Evolutionary conservation across 2,888 invertebrate genomes (phyloP), one percentile per base, ranked within the genome.

Genomic region (Idaea dimidiata): DNA sequence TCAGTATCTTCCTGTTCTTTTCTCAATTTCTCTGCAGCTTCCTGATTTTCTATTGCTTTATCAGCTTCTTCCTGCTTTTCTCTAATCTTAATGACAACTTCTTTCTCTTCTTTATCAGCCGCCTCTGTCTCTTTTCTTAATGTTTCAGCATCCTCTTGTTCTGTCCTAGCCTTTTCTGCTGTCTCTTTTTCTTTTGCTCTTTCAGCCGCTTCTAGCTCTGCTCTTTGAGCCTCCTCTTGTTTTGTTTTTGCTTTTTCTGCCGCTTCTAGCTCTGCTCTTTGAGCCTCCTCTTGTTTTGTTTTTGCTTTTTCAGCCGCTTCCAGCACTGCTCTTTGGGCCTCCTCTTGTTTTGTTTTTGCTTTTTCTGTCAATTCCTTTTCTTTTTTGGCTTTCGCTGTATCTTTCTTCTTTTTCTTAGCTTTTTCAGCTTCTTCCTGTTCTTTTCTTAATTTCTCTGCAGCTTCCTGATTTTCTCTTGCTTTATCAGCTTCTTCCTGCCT

Each of bases 401-500:
- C 63, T 70, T 62, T 59, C 58, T 67, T 59, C 57, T 31, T 17
- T 63, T 14, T 1, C 64, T 65, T 62, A 61, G 17, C 5, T 57
- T 65, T 62, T 17, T 56, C 60, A 60, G 66, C 61, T 61, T 69
- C 61, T 59, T 67, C 65, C 16, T n/a, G n/a, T n/a, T 66, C 58
- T 57, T 57, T 61, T 43, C 59, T 43, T 6, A 43, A 10, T 24
- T 59, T 57, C 10, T 32, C 32, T 31, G 63, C 60, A 8, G 65
- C 57, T 60, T 65, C 72, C n/a, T n/a, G n/a, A n/a, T n/a, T n/a
- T 55, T 70, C 64, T 58, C 66, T 64, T 54, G 63, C 16, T 57
- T 58, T n/a, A 7, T 63, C 17, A 18, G 53, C 17, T 4, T 43
- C 55, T 17, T 65, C 68, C 16, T 33, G 53, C 32, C 31, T 55